Base-by-base conservation (phyloP, 2,113 vertebrate genomes). In the Phrynocephalus versicolor region DNA sequence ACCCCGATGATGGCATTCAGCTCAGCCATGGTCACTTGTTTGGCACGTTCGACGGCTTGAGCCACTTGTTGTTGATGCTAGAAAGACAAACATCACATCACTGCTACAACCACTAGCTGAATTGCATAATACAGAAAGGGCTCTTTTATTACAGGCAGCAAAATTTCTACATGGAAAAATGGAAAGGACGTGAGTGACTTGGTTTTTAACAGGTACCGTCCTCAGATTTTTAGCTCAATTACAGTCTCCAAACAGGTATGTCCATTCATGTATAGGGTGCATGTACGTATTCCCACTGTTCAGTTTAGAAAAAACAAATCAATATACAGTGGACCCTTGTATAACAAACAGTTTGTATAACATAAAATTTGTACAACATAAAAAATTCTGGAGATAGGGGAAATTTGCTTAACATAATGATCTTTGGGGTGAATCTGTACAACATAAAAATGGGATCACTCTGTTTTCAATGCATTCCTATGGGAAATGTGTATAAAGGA, bases 21-120 rank as follows among this genome's bases (percentile, higher is more conserved):
- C 95, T 99, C 98, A 90, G 98, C 98, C 98, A 99, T 99, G 93
- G 98, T 99, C 97, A 99, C 98, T 97, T 99, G 98, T 92, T 99
- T 99, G 95, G 98, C 98, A 91, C 98, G 97, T 95, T 99, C 98
- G 60, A 99, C 98, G 74, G 98, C 98, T 95, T 99, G 98, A 81
- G 98, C 98, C 93, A 99, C 98, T 97, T 99, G 98, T 95, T 99
- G 98, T 92, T 99, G 98, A 96, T 99, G 98, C 98, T 97, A 62
- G 92, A 87, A 6, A 62, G 78, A 65, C 18, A 74, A 80, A 73
- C 70, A 85, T 19, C 39, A 30, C 64, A 79, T 58, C 58, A 70
- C 14, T 58, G 51, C 4, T 74, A 33, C 27, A 83, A 60, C 64
- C 8, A 39, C 16, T n/a, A 14, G 5, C 25, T 78, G 30, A 81